Evolutionary conservation across 2,888 invertebrate genomes (phyloP), one percentile per base, ranked within the genome.

Genomic region (Brenthis hecate): DNA sequence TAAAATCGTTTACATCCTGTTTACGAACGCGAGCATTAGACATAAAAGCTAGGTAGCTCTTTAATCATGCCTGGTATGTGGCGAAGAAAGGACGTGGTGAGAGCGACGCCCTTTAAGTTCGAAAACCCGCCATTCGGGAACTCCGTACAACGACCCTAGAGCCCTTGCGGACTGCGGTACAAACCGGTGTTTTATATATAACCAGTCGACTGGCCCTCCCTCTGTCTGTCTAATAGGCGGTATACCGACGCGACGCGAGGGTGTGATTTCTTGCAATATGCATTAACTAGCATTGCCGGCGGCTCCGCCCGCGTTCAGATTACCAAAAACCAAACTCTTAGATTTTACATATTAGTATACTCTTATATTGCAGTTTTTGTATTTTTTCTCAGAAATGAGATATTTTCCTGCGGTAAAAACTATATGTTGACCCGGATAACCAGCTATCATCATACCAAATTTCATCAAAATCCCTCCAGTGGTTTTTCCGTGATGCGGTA

Each of bases 71-170:
- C 71, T 73, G 75, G 72, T 73, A 76, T 58, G 78, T 73, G 75
- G 74, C 77, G 73, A 77, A 75, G 74, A 80, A 81, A 78, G 80
- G 82, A 80, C 78, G 77, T 76, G 69, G 76, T 63, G 81, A 81
- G 88, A 82, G 82, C 91, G 86, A 84, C 85, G 88, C 86, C 89
- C 88, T 85, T 73, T 73, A 78, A 73, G 81, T 82, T 84, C 82
- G 82, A 81, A 82, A 82, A 80, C 85, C 83, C 78, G 81, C 79
- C 81, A 78, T 77, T 77, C 77, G 81, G 80, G 77, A 82, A 81
- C 80, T 79, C 81, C 84, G 92, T 86, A 81, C 92, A 90, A 86
- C 84, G 91, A 91, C 91, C 91, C 89, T 81, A 80, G 56, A 84
- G 86, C 86, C 88, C 88, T 87, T 87, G 79, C 82, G 83, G 84